These are phyloP conservation scores for Drymonia ruficornis DNA, from an alignment of 2,888 invertebrate species.

Conservation along the genomic window DNA sequence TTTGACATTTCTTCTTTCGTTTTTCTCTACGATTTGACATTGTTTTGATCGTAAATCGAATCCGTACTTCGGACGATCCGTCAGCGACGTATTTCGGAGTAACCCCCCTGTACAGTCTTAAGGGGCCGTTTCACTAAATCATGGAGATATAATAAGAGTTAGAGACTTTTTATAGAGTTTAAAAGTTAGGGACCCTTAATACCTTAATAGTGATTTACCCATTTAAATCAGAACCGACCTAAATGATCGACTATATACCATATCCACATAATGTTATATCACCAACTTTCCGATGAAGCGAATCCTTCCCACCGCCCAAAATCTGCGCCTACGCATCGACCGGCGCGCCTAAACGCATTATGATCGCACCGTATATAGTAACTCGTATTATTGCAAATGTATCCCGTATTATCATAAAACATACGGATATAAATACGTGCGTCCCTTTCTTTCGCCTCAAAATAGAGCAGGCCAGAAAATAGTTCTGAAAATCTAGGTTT, in stretches of 20 bases:
- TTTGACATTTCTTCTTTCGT: too few species aligned
- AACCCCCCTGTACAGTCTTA: too few species aligned
- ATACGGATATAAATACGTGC: background rate
- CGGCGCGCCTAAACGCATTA: constrained; percentile 46
- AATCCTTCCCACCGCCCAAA: constrained; percentile 52
- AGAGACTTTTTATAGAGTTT: too few species aligned
- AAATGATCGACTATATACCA: constrained; percentile 5
- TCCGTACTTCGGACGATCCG: too few species aligned
- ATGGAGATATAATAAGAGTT: too few species aligned
- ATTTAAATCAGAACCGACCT: too few species aligned
- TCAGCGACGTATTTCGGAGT: too few species aligned
- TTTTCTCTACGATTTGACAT: too few species aligned
- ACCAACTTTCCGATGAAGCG: constrained; percentile 11
- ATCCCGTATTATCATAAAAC: constrained; percentile 21
- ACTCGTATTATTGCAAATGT: constrained; percentile 46
- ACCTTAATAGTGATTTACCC: too few species aligned
- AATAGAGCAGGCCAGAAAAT: background rate
- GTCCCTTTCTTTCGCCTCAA: background rate
- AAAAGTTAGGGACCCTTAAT: too few species aligned
- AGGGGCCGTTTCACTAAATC: too few species aligned
- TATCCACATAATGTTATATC: constrained; percentile 21
- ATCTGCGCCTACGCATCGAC: constrained; percentile 55
- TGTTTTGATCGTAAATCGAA: too few species aligned
- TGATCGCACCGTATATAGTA: constrained; percentile 56
- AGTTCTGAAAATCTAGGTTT: background rate